These are phyloP conservation scores for Drosophila bipectinata DNA, from an alignment of 1,140 invertebrate genomes.

Conservation along the genomic window DNA sequence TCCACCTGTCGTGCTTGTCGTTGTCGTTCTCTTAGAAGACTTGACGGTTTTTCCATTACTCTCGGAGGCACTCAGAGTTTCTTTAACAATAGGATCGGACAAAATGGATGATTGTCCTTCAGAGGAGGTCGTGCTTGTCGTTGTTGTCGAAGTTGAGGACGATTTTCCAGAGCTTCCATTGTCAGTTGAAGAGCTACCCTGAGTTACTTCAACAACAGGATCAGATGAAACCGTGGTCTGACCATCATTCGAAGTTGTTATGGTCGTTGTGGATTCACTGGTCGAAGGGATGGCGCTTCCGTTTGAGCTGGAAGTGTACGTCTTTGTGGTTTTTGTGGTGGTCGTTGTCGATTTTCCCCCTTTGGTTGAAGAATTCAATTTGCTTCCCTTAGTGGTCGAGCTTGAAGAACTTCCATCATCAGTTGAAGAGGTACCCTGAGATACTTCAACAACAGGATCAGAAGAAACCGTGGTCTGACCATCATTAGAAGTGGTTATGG, in stretches of 20 bases:
- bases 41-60: background rate
- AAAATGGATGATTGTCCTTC: background rate
- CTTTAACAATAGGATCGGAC: background rate
- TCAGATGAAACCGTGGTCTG: background rate
- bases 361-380: background rate
- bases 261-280: slow-evolving; percentile 7
- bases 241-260: slow-evolving; percentile 8
- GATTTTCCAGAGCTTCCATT: background rate
- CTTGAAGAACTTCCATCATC: background rate
- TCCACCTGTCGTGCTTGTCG: background rate
- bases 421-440: background rate
- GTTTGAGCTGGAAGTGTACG: background rate
- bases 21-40: background rate
- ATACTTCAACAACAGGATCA: background rate
- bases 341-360: background rate
- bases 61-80: background rate
- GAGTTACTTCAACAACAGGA: background rate
- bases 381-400: no score
- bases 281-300: background rate
- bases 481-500: slow-evolving; percentile 5
- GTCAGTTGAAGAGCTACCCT: background rate
- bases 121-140: background rate
- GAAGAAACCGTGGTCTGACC: background rate
- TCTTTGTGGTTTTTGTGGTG: background rate
- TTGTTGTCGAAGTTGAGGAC: background rate